Base-by-base conservation (phyloP, 2,888 invertebrate genomes). In the Syrphus vitripennis region DNA sequence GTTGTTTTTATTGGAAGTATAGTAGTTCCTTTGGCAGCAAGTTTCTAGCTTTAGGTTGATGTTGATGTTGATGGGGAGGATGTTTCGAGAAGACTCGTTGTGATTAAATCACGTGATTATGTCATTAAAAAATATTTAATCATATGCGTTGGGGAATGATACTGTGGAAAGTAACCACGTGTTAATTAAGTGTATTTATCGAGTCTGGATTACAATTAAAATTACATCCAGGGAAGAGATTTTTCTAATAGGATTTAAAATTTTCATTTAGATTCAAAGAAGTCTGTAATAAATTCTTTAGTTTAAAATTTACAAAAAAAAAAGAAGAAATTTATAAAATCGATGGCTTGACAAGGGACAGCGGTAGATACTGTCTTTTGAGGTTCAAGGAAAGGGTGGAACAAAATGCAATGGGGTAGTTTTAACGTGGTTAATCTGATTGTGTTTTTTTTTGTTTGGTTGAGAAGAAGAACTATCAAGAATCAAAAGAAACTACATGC, bases 41-140 rank as follows among this genome's bases (percentile, higher is more conserved):
- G 29, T n/a, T 29, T 19, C 9, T 10, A 45, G 16, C 16, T 19
- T 10, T 10, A 31, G 0, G 4, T 57, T 31, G 19, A n/a, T n/a
- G n/a, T n/a, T n/a, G n/a, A n/a, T n/a, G n/a, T n/a, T n/a, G n/a
- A n/a, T n/a, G n/a, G 4, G 3, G 21, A n/a, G 48, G 65, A 48
- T 31, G 65, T 67, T 48, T 40, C 14, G 12, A 9, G 31, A 57
- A 31, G 31, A 42, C n/a, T 16, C 42, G 29, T 16, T 45, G 65
- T 48, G 29, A 14, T 65, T 45, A 48, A 45, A 48, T 48, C 65
- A 65, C 65, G 65, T 65, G 65, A 48, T 65, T 65, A 31, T 65
- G 65, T 65, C 45, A 48, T 65, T 48, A 19, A 45, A 48, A 31
- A 4, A 19, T 48, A 6, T 14, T 48, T 48, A 67, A 50, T 50